Evolutionary conservation across 2,888 invertebrate genomes (phyloP), one percentile per base, ranked within the genome.

Genomic region (Cabera pusaria): DNA sequence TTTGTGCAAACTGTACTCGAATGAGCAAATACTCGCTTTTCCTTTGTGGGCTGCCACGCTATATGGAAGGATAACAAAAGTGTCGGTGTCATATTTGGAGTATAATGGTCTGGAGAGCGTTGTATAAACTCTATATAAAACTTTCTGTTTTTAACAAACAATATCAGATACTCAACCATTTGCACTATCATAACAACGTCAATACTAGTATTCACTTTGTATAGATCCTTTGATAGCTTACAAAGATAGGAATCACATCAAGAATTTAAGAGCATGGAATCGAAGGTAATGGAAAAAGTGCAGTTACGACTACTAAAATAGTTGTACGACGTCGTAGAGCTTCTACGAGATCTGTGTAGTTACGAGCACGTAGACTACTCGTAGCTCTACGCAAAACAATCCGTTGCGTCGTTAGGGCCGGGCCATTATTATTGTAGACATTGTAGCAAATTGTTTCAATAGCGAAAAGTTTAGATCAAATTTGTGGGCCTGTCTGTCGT

Each of bases 61-160:
- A 35, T 41, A 35, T 35, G 31, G 28, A 34, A 25, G 35, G 29
- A 41, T 35, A 31, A 41, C 35, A 35, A 25, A 35, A 41, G 35
- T 33, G 27, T 39, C 33, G 26, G 14, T 39, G 39, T 39, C 39
- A 28, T 28, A 25, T 17, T 11, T 12, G n/a, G n/a, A n/a, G n/a
- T n/a, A n/a, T n/a, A n/a, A n/a, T n/a, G n/a, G n/a, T n/a, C n/a
- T n/a, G n/a, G n/a, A n/a, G n/a, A n/a, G n/a, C n/a, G n/a, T n/a
- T n/a, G n/a, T n/a, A n/a, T n/a, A n/a, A n/a, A n/a, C n/a, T n/a
- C n/a, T n/a, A n/a, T n/a, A n/a, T n/a, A n/a, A n/a, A n/a, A n/a
- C n/a, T n/a, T n/a, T n/a, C n/a, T n/a, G n/a, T n/a, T n/a, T n/a
- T n/a, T n/a, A n/a, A n/a, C n/a, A n/a, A n/a, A n/a, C n/a, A n/a